These are phyloP conservation scores for Drosophila subobscura DNA, from an alignment of 1,140 invertebrate genomes.

Conservation along the genomic window DNA sequence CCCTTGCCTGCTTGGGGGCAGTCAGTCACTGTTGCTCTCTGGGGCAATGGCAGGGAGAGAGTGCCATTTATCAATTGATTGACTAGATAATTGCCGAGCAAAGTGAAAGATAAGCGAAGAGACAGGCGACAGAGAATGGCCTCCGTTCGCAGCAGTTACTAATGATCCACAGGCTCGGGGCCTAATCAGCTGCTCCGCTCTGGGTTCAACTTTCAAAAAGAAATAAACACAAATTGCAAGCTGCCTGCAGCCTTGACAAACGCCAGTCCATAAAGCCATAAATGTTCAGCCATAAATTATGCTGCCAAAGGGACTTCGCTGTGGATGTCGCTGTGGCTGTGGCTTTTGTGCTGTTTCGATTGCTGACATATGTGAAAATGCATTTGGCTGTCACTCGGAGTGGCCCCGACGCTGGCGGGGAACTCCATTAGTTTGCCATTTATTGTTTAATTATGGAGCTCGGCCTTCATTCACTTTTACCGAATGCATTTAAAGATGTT, in stretches of 20 bases:
- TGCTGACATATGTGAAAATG: conserved; percentile 73
- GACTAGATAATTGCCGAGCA: conserved; percentile 75
- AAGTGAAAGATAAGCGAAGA: conserved; percentile 44
- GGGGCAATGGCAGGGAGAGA: conserved; percentile 17
- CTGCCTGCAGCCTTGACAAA: conserved; percentile 45
- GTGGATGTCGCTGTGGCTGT: too few species aligned
- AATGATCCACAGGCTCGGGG: conserved; percentile 36
- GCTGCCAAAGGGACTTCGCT: conserved; percentile 14
- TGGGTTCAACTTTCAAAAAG: too few species aligned
- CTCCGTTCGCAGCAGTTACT: conserved; percentile 32
- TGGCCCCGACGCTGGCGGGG: conserved; percentile 13
- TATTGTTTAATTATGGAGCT: neutral
- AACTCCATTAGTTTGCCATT: conserved; percentile 17
- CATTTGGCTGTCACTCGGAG: conserved; percentile 65
- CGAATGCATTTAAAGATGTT: too few species aligned
- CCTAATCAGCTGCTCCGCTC: conserved; percentile 20
- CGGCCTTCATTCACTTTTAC: too few species aligned
- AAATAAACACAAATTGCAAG: neutral
- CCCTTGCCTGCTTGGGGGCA: neutral
- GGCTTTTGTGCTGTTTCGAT: neutral
- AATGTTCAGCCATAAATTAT: conserved; percentile 74
- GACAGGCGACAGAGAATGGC: conserved; percentile 3
- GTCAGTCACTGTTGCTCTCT: conserved; percentile 29
- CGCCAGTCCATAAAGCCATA: conserved; percentile 74
- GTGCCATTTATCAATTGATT: conserved; percentile 78